phyloP scores from a whole-genome alignment of 2,797 vertebrate species.

The Geotrypetes seraphini region DNA sequence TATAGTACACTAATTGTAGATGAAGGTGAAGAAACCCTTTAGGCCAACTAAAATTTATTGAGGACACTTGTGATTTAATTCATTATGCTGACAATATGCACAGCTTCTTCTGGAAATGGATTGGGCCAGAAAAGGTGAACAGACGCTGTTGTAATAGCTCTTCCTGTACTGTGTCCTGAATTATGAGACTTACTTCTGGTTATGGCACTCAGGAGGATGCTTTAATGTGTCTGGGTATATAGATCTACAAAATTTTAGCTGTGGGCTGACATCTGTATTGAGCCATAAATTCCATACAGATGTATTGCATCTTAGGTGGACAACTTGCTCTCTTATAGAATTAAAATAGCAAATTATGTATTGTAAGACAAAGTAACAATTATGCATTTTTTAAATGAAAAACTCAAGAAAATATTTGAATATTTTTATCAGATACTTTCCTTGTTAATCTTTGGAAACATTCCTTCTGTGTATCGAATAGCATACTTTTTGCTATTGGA shows the following conservation, averaged over 20 bases:
- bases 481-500: constrained; percentile 2
- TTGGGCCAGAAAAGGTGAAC: constrained; percentile 16
- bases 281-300: constrained; percentile 33
- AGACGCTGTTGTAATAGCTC: constrained; percentile 15
- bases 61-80: constrained; percentile 28
- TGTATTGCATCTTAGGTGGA: constrained; percentile 29
- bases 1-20: constrained; percentile 10
- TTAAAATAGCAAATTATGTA: constrained; percentile 14
- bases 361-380: constrained; percentile 14
- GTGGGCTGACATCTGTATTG: constrained; percentile 25
- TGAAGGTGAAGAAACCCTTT: constrained; percentile 21
- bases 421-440: constrained; percentile 14
- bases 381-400: constrained; percentile 10
- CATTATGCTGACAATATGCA: constrained; percentile 26
- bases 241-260: constrained; percentile 39
- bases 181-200: constrained; percentile 32
- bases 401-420: constrained; percentile 8
- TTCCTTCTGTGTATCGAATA: constrained; percentile 20
- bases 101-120: constrained; percentile 29
- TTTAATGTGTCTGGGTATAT: constrained; percentile 29
- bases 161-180: constrained; percentile 15
- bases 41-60: constrained; percentile 21
- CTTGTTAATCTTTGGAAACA: constrained; percentile 9
- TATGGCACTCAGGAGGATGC: constrained; percentile 21
- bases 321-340: constrained; percentile 16